These are phyloP conservation scores for Chaetodon trifascialis DNA, from an alignment of 2,113 vertebrate genomes.

Conservation along the genomic window DNA sequence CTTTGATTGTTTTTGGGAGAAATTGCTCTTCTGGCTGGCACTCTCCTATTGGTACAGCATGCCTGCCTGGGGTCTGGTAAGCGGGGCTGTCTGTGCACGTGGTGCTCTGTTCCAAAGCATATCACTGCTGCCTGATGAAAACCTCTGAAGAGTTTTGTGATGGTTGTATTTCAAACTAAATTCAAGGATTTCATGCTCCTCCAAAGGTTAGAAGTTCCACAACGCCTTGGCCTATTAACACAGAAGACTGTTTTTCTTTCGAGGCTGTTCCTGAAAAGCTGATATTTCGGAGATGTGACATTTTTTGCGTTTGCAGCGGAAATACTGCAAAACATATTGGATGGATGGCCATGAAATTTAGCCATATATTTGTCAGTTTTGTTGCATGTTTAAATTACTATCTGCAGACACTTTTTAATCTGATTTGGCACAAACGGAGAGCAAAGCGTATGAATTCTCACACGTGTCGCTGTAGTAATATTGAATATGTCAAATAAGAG, in stretches of 20 bases:
- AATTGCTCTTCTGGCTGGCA: slow-evolving; percentile 59
- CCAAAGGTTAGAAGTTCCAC: slow-evolving; percentile 24
- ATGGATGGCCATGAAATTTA: neutral
- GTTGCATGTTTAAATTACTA: neutral
- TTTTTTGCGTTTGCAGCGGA: neutral
- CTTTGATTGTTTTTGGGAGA: slow-evolving; percentile 73
- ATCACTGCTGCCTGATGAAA: slow-evolving; percentile 37
- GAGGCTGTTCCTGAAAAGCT: neutral
- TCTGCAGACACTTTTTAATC: neutral
- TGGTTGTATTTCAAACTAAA: slow-evolving; percentile 30
- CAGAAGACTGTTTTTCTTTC: neutral
- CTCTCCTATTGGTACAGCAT: slow-evolving; percentile 31
- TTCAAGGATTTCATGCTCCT: slow-evolving; percentile 25
- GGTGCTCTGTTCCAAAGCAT: slow-evolving; percentile 28
- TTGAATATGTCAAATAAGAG: slow-evolving; percentile 13
- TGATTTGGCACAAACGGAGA: neutral
- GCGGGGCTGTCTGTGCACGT: slow-evolving; percentile 13
- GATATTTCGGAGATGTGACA: neutral
- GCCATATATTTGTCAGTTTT: too few relatives aligned
- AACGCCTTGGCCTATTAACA: slow-evolving; percentile 6
- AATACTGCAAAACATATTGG: neutral
- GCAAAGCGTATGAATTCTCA: neutral
- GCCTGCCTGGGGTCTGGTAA: slow-evolving; percentile 30
- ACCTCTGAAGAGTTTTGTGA: slow-evolving; percentile 24
- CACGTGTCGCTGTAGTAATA: slow-evolving; percentile 10